Evolutionary conservation across 2,888 invertebrate species (phyloP).

Genomic region (Nomada fabriciana): DNA sequence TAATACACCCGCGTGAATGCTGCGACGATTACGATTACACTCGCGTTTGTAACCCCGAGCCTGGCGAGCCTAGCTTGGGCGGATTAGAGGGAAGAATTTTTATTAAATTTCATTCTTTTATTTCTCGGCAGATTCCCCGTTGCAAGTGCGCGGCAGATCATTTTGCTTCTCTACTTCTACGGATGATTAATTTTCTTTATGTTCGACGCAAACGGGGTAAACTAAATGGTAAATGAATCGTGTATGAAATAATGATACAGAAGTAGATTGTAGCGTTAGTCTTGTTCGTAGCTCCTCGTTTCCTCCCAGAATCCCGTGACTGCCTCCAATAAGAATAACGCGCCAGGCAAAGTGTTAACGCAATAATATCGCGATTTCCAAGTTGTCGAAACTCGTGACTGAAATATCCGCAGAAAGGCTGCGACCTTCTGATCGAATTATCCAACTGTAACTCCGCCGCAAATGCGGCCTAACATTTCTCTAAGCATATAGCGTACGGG

Average conservation of each 20-base stretch:
- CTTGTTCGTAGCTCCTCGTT: too few relatives aligned
- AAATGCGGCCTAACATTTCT: background rate
- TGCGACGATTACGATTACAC: conserved; percentile 51
- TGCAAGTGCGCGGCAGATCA: too few relatives aligned
- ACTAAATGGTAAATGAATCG: too few relatives aligned
- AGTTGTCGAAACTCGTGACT: background rate
- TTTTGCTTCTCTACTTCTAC: too few relatives aligned
- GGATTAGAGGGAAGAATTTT: too few relatives aligned
- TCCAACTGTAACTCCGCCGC: background rate
- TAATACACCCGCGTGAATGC: conserved; percentile 37
- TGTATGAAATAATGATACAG: too few relatives aligned
- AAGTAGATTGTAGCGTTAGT: too few relatives aligned
- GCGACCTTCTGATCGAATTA: background rate
- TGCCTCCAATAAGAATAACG: background rate
- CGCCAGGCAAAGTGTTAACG: background rate
- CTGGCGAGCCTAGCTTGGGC: too few relatives aligned
- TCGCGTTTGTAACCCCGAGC: conserved; percentile 2
- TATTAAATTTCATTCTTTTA: too few relatives aligned
- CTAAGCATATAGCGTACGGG: conserved; percentile 63
- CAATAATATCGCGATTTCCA: background rate
- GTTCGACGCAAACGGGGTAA: too few relatives aligned
- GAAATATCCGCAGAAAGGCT: background rate
- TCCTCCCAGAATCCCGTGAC: background rate
- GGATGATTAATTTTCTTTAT: background rate
- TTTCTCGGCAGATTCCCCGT: too few relatives aligned